These are phyloP conservation scores for Scrobipalpa costella DNA, from an alignment of 2,888 invertebrate genomes.

Conservation along the genomic window DNA sequence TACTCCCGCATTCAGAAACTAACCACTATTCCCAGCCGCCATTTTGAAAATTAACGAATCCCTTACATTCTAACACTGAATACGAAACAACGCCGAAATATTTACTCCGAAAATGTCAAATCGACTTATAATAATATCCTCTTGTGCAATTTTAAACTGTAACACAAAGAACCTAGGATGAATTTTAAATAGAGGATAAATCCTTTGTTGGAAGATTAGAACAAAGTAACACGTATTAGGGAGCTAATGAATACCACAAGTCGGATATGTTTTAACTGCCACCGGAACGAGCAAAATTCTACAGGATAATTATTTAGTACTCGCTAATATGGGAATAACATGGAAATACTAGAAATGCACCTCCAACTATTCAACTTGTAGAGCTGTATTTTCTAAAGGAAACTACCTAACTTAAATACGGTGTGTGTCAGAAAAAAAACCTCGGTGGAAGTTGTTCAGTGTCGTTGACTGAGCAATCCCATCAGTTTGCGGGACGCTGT, in stretches of 20 bases:
- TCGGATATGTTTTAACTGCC: conserved; percentile 43
- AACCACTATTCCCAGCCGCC: conserved; percentile 30
- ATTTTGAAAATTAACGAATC: conserved; percentile 33
- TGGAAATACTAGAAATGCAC: not conserved
- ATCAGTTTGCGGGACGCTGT: too few species aligned
- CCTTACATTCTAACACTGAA: conserved; percentile 31
- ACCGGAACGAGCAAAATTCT: conserved; percentile 23
- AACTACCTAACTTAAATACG: not conserved
- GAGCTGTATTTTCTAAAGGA: not conserved
- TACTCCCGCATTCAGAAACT: conserved; percentile 27
- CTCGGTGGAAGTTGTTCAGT: too few species aligned
- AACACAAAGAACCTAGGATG: conserved; percentile 33
- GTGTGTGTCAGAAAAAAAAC: not conserved
- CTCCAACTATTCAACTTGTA: not conserved
- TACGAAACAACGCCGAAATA: conserved; percentile 34
- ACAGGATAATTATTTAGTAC: conserved; percentile 22
- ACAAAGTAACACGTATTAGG: conserved; percentile 74
- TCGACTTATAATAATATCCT: conserved; percentile 54
- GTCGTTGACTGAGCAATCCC: too few species aligned
- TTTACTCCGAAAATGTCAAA: conserved; percentile 58
- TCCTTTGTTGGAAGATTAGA: conserved; percentile 68
- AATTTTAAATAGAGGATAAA: conserved; percentile 36
- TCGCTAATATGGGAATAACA: conserved; percentile 36
- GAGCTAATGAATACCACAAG: conserved; percentile 75
- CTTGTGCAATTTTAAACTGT: conserved; percentile 39